Conservation (phyloP, 1,140 invertebrate genomes). For the Trichonephila clavipes region DNA sequence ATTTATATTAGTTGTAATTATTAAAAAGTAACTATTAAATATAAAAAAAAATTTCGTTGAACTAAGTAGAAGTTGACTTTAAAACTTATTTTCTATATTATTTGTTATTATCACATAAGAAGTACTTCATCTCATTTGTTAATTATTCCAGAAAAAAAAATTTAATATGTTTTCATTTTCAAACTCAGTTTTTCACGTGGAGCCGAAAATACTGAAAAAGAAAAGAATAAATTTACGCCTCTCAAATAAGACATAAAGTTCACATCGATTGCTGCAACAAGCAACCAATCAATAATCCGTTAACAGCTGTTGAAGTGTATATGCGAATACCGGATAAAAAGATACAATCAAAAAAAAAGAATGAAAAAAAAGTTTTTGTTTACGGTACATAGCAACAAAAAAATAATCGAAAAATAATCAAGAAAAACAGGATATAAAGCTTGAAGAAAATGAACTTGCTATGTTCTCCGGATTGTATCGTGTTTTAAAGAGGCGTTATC, state of each 20-base stretch:
- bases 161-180: no score
- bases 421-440: slow-evolving; percentile 63
- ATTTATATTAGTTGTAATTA: no score
- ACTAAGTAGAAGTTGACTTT: no score
- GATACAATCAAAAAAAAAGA: not conserved
- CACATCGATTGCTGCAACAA: not conserved
- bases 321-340: not conserved
- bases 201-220: not conserved
- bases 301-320: slow-evolving; percentile 64
- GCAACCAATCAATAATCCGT: slow-evolving; percentile 62
- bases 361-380: slow-evolving; percentile 43
- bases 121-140: no score
- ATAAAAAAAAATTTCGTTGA: no score
- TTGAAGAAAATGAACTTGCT: slow-evolving; percentile 57
- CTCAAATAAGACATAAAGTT: slow-evolving; percentile 25
- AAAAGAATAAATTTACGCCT: not conserved
- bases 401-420: slow-evolving; percentile 61
- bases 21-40: no score
- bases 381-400: slow-evolving; percentile 24
- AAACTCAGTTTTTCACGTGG: not conserved
- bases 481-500: slow-evolving; percentile 64
- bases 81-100: no score
- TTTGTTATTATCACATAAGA: no score
- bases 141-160: no score
- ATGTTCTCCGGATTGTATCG: slow-evolving; percentile 37